phyloP scores from a whole-genome alignment of 1,140 invertebrate species.

The Ptiloglossa arizonensis region DNA sequence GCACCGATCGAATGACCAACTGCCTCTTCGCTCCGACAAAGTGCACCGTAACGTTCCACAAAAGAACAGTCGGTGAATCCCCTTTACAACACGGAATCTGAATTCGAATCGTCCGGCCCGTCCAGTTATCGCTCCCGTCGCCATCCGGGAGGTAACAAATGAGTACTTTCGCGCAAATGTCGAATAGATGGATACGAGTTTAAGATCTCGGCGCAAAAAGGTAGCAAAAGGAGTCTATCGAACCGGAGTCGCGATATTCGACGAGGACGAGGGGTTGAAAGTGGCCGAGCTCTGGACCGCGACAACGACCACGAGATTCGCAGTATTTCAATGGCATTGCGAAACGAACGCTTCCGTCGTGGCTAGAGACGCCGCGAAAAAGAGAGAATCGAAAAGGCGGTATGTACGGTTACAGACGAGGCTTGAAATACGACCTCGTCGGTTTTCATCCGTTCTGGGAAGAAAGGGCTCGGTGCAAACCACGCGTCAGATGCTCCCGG shows the following conservation, averaged over 20 bases:
- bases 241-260: not conserved
- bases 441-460: conserved; percentile 36
- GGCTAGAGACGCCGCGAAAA: conserved; percentile 18
- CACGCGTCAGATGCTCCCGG: not conserved
- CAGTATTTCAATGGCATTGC: conserved; percentile 14
- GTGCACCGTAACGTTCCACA: not conserved
- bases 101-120: not conserved
- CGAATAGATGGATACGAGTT: not conserved
- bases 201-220: not conserved
- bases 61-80: not conserved
- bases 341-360: conserved; percentile 1
- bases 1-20: no score
- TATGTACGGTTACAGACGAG: conserved; percentile 26
- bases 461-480: conserved; percentile 36
- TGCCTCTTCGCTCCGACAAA: no score
- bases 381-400: conserved; percentile 5
- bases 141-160: not conserved
- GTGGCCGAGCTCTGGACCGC: not conserved
- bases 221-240: not conserved
- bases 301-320: conserved; percentile 21
- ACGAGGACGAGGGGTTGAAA: not conserved
- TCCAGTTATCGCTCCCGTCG: not conserved
- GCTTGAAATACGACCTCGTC: conserved; percentile 41
- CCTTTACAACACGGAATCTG: not conserved
- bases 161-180: not conserved